Base-by-base conservation (phyloP, 2,888 invertebrate species). In the Dascillus cervinus region DNA sequence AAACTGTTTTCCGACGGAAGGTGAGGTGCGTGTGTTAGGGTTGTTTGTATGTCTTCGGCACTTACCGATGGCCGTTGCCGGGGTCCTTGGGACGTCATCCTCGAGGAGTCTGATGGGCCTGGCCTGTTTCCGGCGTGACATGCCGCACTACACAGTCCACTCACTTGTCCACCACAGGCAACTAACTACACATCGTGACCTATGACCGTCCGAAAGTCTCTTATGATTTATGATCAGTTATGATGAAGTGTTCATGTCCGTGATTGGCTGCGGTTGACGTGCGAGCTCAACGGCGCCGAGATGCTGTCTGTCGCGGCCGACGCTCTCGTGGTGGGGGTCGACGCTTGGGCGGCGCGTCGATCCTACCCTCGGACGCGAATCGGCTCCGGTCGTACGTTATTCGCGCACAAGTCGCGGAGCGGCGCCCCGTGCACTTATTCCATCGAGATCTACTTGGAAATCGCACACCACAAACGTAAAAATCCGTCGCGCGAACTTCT, bases 101-200 rank as follows among this genome's bases (percentile, higher is more conserved):
- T 70, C 69, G 42, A 67, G 64, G 47, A 69, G 64, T 41, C 69
- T 62, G 47, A 67, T 68, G 43, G 71, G 71, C 44, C 70, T 62
- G 29, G 70, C 70, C 52, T 71, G 71, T 60, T 71, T 71, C 55
- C 71, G 60, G 39, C 71, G 65, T 47, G 71, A 71, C 70, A 71
- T 70, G 46, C 54, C 59, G 52, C 41, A 38, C 41, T 41, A 38
- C 46, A 47, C 46, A 41, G 43, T 43, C 40, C 40, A 40, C 39
- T 35, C 8, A 42, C 47, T 43, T 43, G 41, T 50, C 49, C 52
- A 49, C 50, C 47, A 43, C 36, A 40, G 41, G 39, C 35, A 42
- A 43, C 44, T 42, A 44, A 44, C 40, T 40, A 42, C 40, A 44
- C 39, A 39, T 39, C 21, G 29, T 35, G 35, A 34, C 39, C 39